These are phyloP conservation scores for Calidris pugnax DNA, from an alignment of 2,113 vertebrate species.

Conservation along the genomic window DNA sequence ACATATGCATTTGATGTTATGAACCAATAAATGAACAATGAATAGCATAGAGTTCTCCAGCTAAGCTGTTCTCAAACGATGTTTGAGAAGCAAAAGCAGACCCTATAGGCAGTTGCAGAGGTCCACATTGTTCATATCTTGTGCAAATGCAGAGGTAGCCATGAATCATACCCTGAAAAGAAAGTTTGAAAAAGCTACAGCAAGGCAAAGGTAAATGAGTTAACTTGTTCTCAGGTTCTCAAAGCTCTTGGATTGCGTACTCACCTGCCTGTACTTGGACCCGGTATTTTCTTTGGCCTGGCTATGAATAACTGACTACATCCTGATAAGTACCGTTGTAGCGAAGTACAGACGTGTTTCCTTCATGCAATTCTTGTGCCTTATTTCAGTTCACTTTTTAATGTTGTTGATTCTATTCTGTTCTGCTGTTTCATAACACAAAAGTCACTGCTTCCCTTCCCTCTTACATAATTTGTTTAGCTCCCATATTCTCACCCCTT, in stretches of 20 bases:
- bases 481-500: background rate
- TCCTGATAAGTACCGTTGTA: background rate
- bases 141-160: background rate
- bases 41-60: fast-evolving
- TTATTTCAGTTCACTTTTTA: background rate
- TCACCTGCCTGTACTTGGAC: background rate
- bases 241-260: too few relatives aligned
- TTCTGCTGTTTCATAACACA: background rate
- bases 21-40: background rate
- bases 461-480: background rate
- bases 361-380: background rate
- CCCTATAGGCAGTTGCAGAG: background rate
- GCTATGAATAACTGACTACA: background rate
- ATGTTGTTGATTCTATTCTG: background rate
- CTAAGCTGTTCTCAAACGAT: fast-evolving
- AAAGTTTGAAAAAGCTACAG: background rate
- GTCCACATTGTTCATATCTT: background rate
- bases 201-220: background rate
- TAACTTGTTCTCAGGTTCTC: background rate
- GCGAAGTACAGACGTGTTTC: background rate
- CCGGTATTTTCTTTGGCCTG: background rate
- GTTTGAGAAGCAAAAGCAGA: background rate
- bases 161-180: background rate
- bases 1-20: fast-evolving
- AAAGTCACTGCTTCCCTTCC: background rate